Conservation (phyloP, 2,113 vertebrate species). For the Orycteropus afer region DNA sequence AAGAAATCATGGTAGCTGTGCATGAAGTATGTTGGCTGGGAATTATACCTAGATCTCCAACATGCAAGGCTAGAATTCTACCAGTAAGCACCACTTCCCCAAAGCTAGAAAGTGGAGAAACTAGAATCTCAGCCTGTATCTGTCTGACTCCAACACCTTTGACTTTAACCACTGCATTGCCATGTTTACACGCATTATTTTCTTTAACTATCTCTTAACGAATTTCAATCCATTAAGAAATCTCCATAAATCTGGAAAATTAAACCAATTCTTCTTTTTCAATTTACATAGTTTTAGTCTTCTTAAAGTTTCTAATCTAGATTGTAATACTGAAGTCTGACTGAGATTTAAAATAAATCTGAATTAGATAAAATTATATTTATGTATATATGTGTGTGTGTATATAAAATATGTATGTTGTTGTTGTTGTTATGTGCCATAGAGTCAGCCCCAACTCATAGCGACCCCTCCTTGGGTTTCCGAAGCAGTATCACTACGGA, state of each 20-base stretch:
- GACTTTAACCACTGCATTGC: not conserved
- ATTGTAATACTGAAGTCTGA: conserved; percentile 20
- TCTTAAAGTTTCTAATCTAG: not conserved
- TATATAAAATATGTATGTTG: no score
- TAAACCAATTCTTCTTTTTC: not conserved
- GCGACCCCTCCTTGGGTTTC: no score
- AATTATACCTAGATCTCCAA: no score
- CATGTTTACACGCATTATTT: not conserved
- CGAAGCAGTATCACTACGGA: no score
- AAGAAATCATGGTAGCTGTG: no score
- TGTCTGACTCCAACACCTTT: not conserved
- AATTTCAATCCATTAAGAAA: not conserved
- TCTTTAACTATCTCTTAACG: not conserved
- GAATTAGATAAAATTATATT: not conserved
- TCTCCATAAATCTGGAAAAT: conserved; percentile 13
- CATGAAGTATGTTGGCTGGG: no score
- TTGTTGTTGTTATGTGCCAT: no score
- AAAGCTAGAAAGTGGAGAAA: not conserved
- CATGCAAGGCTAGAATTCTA: no score
- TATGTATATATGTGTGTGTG: not conserved
- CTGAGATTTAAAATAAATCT: conserved; percentile 3
- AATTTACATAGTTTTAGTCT: not conserved
- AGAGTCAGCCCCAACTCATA: no score
- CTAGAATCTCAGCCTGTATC: not conserved
- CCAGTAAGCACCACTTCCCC: no score